Conservation (phyloP, 2,797 vertebrate species). For the Dipus sagitta region DNA sequence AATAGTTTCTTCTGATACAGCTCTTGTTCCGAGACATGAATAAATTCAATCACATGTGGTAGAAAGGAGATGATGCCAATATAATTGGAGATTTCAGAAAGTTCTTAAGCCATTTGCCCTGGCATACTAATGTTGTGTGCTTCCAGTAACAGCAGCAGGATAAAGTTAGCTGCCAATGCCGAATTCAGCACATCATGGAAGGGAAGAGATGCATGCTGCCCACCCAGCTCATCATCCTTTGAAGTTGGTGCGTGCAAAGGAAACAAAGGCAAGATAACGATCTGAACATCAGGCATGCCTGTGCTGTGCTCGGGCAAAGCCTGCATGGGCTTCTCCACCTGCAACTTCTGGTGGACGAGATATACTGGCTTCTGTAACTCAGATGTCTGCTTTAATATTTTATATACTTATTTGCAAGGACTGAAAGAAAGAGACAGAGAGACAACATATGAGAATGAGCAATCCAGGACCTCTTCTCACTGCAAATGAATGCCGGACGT, state of each 20-base stretch:
- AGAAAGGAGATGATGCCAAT: background rate
- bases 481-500: no score
- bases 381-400: no score
- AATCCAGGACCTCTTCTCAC: no score
- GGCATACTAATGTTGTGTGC: background rate
- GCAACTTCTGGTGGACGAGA: background rate
- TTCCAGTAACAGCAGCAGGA: background rate
- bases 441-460: no score
- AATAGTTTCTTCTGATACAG: background rate
- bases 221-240: background rate
- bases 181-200: background rate
- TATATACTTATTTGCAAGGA: no score
- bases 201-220: rapidly evolving
- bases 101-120: background rate
- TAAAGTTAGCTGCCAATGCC: background rate
- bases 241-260: background rate
- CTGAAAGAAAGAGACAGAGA: no score
- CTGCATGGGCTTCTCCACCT: no score
- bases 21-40: background rate
- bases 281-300: background rate
- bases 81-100: background rate
- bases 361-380: background rate
- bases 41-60: background rate
- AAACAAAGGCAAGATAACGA: background rate
- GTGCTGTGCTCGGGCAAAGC: background rate